These are phyloP conservation scores for Argyrosomus japonicus DNA, from an alignment of 2,113 vertebrate genomes.

Conservation along the genomic window DNA sequence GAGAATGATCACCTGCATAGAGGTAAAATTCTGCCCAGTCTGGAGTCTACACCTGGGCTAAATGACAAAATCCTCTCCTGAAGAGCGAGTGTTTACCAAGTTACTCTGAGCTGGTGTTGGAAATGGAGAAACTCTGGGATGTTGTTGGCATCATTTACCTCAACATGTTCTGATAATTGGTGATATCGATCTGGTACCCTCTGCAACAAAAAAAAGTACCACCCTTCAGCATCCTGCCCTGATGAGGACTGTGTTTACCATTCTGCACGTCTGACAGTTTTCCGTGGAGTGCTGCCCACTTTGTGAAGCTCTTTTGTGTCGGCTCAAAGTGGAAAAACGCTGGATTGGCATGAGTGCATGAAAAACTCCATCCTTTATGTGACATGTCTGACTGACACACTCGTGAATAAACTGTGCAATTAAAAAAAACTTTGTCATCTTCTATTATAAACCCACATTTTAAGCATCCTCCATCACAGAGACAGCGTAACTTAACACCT, in stretches of 20 bases:
- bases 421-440: too few relatives aligned
- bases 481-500: conserved; percentile 24
- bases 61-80: conserved; percentile 15
- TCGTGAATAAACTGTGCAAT: background rate
- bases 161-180: conserved; percentile 47
- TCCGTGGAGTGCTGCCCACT: background rate
- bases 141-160: conserved; percentile 13
- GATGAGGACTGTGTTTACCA: conserved; percentile 23
- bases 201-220: background rate
- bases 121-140: conserved; percentile 24
- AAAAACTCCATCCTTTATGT: background rate
- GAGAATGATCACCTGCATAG: background rate
- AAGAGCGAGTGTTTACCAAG: conserved; percentile 20
- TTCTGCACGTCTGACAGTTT: background rate
- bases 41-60: background rate
- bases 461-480: background rate
- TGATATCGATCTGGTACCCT: conserved; percentile 27
- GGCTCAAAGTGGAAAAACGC: background rate
- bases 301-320: background rate
- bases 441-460: too few relatives aligned
- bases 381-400: background rate
- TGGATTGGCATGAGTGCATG: background rate
- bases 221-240: conserved; percentile 11
- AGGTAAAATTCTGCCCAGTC: too few relatives aligned
- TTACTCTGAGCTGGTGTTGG: conserved; percentile 9